phyloP scores from a whole-genome alignment of 1,140 invertebrate species.

The Pemphigus obesinymphae region DNA sequence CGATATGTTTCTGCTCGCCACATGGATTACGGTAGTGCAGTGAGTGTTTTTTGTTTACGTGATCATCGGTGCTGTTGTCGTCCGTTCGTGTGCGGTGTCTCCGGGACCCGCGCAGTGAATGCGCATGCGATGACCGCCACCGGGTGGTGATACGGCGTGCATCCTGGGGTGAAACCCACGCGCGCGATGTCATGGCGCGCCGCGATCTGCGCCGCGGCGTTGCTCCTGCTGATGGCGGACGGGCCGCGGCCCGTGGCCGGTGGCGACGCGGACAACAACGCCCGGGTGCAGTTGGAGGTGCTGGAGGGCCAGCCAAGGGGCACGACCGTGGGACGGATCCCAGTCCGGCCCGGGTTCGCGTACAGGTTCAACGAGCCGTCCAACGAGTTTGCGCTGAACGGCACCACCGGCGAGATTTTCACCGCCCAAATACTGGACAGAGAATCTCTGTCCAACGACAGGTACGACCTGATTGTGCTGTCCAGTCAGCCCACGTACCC shows the following conservation, averaged over 20 bases:
- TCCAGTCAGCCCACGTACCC: conserved; percentile 90
- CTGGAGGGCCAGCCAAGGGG: conserved; percentile 76
- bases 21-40: conserved; percentile 34
- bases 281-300: conserved; percentile 76
- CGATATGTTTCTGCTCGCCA: not conserved
- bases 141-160: not conserved
- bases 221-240: not conserved
- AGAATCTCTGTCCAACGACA: conserved; percentile 68
- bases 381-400: conserved; percentile 73
- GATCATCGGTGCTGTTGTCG: no score
- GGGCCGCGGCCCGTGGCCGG: not conserved
- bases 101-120: not conserved
- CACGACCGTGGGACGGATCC: conserved; percentile 76
- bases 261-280: conserved; percentile 56
- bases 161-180: not conserved
- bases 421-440: conserved; percentile 76
- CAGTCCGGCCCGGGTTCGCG: conserved; percentile 78
- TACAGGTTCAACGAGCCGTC: conserved; percentile 88
- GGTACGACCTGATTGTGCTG: conserved; percentile 82
- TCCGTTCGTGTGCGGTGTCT: not conserved
- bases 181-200: conserved; percentile 11
- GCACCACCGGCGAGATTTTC: conserved; percentile 73
- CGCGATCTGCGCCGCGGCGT: not conserved
- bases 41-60: conserved; percentile 8
- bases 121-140: not conserved